Evolutionary conservation across 2,888 invertebrate genomes (phyloP), one percentile per base, ranked within the genome.

Genomic region (Argyresthia goedartella): DNA sequence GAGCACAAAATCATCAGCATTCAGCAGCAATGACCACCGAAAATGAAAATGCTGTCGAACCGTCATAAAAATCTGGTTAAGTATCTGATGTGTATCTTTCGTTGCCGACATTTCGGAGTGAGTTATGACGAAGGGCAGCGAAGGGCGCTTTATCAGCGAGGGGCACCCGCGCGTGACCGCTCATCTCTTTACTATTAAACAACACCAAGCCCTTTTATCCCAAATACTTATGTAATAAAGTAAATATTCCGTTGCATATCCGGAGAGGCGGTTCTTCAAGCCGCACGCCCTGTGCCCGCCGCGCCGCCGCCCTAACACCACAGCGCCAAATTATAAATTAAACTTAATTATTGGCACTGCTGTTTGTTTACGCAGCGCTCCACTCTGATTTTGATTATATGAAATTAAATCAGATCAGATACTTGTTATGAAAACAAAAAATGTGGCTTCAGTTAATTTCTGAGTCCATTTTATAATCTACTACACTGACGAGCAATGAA

Each of bases 161-260:
- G 57, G 60, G 57, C 77, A 76, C 73, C 54, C 68, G 74, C 69
- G 72, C 81, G 81, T 81, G 80, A 73, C 78, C 73, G 70, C 71
- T 73, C 81, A 81, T 81, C 78, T 79, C 71, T 67, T 79, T 75
- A 39, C 39, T 39, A 76, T 64, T 60, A 59, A 59, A 61, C 56
- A 51, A 49, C 57, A 57, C 60, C 60, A 53, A 25, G 25, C 25
- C 25, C 25, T 2, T 25, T 25, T 6, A 25, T 25, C 25, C 25
- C 25, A 25, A 2, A 53, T 39, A 3, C 39, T 39, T 39, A 9
- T 11, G 39, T 2, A 39, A 39, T 51, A 50, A 42, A 50, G 54
- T 52, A 53, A 13, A 54, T 55, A 51, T 56, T 57, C 25, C 6
- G 25, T 25, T 25, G 25, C 25, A 25, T 25, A 25, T 25, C 25